Conservation (phyloP, 2,797 vertebrate species). For the Dallia pectoralis region DNA sequence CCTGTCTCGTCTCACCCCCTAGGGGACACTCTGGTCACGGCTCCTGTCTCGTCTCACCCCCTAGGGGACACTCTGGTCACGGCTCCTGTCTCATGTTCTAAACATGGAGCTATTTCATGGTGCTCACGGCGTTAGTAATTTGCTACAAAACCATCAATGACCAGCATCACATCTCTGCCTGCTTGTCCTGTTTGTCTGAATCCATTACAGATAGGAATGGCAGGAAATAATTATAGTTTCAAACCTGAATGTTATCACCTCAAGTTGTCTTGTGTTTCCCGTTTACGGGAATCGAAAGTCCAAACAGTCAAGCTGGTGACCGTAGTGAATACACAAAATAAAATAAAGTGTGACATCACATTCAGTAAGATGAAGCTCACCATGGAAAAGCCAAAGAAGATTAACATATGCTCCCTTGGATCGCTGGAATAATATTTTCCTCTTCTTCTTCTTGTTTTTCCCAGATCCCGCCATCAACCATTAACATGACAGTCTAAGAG, state of each 20-base stretch:
- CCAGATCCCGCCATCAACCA: conserved; percentile 24
- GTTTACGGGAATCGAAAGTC: conserved; percentile 37
- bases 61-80: conserved; percentile 16
- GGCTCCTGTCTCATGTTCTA: not conserved
- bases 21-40: too few relatives aligned
- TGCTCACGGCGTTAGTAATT: conserved; percentile 20
- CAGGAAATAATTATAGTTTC: too few relatives aligned
- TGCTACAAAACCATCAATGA: conserved; percentile 18
- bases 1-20: conserved; percentile 16
- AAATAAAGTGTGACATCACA: not conserved
- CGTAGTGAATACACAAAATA: not conserved
- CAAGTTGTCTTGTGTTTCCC: conserved; percentile 31
- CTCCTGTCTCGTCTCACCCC: too few relatives aligned
- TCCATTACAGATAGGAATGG: conserved; percentile 17
- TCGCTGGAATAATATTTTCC: not conserved
- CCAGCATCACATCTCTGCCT: too few relatives aligned
- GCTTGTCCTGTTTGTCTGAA: not conserved
- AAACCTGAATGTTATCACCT: conserved; percentile 26
- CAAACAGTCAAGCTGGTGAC: conserved; percentile 13
- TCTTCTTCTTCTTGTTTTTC: conserved; percentile 19
- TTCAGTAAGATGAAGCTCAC: conserved; percentile 12
- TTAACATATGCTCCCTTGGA: conserved; percentile 13
- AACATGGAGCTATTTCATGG: conserved; percentile 15
- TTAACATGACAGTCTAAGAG: not conserved
- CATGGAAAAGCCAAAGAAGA: conserved; percentile 18